Percentiles rank a stretch among this genome's conserved stretches.
phyloP scores from a whole-genome alignment of 2,113 vertebrate genomes.

The Rostratula benghalensis region DNA sequence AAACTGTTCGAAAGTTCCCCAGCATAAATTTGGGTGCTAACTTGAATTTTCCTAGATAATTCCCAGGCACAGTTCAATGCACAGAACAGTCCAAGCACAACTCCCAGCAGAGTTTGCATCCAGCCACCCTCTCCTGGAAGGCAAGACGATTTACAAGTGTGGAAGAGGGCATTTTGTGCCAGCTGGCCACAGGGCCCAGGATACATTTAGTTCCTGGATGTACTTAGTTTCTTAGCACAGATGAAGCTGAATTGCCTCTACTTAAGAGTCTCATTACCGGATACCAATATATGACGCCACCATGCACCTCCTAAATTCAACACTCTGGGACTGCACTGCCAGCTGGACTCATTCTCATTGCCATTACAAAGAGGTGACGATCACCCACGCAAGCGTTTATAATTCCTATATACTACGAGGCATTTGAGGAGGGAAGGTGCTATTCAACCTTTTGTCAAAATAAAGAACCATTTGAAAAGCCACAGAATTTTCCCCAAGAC shows the following conservation, averaged over 20 bases:
- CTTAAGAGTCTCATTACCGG: background rate
- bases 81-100: background rate
- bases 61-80: background rate
- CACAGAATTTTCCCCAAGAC: background rate
- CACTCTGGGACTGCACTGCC: background rate
- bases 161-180: background rate
- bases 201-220: constrained; percentile 4
- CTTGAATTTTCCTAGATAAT: background rate
- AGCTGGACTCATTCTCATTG: background rate
- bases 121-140: constrained; percentile 13
- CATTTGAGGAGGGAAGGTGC: background rate
- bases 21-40: background rate
- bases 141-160: background rate
- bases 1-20: background rate
- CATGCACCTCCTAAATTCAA: background rate
- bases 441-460: background rate
- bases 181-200: constrained; percentile 18
- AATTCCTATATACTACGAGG: background rate
- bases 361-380: background rate
- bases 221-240: constrained; percentile 22
- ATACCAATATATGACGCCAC: background rate
- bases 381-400: fast-evolving
- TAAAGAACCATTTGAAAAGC: background rate
- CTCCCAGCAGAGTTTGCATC: background rate
- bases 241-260: background rate